These are phyloP conservation scores for Lasioglossum oenotherae DNA, from an alignment of 2,888 invertebrate species.

Conservation along the genomic window DNA sequence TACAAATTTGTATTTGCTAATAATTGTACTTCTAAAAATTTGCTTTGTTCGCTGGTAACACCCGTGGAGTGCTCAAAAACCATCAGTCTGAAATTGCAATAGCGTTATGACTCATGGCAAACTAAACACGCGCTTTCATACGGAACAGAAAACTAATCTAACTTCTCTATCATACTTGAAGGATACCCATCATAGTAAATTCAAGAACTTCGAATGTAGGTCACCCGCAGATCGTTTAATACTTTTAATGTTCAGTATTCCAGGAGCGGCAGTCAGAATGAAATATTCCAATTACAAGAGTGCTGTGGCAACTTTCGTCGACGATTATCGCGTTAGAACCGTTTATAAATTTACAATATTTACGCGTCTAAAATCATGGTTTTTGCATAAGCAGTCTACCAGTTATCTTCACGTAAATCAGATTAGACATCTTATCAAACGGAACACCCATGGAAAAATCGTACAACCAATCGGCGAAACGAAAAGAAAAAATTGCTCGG, in stretches of 20 bases:
- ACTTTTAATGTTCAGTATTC: not conserved
- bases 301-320: not conserved
- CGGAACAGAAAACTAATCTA: not conserved
- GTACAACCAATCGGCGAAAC: not conserved
- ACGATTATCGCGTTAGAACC: not conserved
- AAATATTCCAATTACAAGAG: not conserved
- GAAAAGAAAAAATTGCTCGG: not conserved
- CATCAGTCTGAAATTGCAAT: not conserved
- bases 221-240: conserved; percentile 23
- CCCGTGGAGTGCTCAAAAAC: not conserved
- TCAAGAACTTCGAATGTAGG: conserved; percentile 35
- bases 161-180: not conserved
- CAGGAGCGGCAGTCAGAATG: not conserved
- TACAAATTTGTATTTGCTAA: not conserved
- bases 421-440: not conserved
- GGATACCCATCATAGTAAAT: conserved; percentile 10
- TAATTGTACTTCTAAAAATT: not conserved
- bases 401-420: not conserved
- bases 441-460: not conserved
- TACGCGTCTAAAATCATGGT: not conserved
- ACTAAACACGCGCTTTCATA: not conserved
- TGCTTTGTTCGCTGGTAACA: not conserved
- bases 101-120: not conserved
- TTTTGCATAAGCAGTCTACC: not conserved
- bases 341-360: not conserved